Evolutionary conservation across 2,113 vertebrate species (phyloP).

Genomic region (Ia io): DNA sequence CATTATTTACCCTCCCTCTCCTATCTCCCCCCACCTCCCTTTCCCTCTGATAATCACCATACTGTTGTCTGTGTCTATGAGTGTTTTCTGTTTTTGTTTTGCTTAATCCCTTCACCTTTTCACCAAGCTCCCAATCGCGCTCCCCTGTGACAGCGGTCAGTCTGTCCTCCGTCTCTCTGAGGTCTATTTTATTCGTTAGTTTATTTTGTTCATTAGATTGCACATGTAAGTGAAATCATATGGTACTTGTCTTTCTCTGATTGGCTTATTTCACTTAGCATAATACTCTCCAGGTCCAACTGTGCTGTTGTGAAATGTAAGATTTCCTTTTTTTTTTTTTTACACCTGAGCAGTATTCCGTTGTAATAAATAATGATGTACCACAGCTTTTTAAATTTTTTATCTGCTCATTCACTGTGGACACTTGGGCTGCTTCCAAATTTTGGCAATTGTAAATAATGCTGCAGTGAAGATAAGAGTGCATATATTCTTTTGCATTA

Average conservation of each 20-base stretch:
- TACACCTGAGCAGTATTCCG: background rate
- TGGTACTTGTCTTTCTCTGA: background rate
- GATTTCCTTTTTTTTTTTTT: background rate
- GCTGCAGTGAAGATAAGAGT: background rate
- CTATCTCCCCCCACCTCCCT: background rate
- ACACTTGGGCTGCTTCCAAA: background rate
- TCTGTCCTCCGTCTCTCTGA: background rate
- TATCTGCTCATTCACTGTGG: background rate
- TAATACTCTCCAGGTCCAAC: background rate
- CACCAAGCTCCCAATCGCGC: background rate
- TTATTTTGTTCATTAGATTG: background rate
- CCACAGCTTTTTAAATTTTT: background rate
- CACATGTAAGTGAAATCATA: background rate
- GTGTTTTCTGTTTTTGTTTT: background rate
- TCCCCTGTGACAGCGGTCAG: background rate
- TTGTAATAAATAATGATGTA: background rate
- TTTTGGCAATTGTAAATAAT: background rate
- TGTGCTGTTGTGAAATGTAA: background rate
- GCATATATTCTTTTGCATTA: background rate
- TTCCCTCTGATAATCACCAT: background rate
- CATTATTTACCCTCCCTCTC: background rate
- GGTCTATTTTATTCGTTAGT: background rate
- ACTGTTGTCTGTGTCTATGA: background rate
- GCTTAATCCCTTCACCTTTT: background rate
- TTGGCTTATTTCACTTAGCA: background rate